Conservation (phyloP, 2,888 invertebrate species). For the Philereme vetulata region DNA sequence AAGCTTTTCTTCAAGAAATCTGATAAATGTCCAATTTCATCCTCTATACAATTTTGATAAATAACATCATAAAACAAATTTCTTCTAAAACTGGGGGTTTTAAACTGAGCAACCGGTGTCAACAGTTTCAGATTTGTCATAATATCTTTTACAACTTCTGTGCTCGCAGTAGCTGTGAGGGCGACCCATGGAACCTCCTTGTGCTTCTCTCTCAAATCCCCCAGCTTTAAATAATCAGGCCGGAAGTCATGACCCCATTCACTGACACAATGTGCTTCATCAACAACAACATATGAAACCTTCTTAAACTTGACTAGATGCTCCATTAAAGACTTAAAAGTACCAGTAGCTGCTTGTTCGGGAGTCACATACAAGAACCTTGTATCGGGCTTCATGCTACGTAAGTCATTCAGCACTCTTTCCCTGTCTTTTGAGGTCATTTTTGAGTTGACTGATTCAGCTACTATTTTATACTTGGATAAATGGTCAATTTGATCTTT, state of each 20-base stretch:
- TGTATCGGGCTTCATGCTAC: slow-evolving; percentile 88
- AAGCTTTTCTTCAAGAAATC: slow-evolving; percentile 88
- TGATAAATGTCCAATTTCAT: slow-evolving; percentile 91
- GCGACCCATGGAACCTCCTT: slow-evolving; percentile 93
- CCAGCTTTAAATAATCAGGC: slow-evolving; percentile 96
- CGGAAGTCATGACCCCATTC: slow-evolving; percentile 99
- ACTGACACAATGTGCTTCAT: slow-evolving; percentile 99
- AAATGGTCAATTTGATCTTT: slow-evolving; percentile 98
- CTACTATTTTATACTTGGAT: slow-evolving; percentile 88
- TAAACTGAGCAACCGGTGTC: slow-evolving; percentile 88
- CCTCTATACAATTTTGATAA: slow-evolving; percentile 92
- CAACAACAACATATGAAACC: slow-evolving; percentile 95
- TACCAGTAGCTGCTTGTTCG: slow-evolving; percentile 94
- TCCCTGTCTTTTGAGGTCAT: slow-evolving; percentile 90
- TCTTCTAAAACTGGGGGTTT: slow-evolving; percentile 93
- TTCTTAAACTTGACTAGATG: slow-evolving; percentile 89
- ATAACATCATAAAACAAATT: slow-evolving; percentile 98
- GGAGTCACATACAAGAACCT: slow-evolving; percentile 97
- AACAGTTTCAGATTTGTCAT: slow-evolving; percentile 87
- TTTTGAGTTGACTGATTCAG: slow-evolving; percentile 97
- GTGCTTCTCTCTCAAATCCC: slow-evolving; percentile 82
- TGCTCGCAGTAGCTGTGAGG: slow-evolving; percentile 96
- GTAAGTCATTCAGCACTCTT: slow-evolving; percentile 90
- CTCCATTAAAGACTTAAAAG: slow-evolving; percentile 87
- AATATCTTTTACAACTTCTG: slow-evolving; percentile 92